Conservation (phyloP, 1,140 invertebrate species). For the Micrasema minimum region DNA sequence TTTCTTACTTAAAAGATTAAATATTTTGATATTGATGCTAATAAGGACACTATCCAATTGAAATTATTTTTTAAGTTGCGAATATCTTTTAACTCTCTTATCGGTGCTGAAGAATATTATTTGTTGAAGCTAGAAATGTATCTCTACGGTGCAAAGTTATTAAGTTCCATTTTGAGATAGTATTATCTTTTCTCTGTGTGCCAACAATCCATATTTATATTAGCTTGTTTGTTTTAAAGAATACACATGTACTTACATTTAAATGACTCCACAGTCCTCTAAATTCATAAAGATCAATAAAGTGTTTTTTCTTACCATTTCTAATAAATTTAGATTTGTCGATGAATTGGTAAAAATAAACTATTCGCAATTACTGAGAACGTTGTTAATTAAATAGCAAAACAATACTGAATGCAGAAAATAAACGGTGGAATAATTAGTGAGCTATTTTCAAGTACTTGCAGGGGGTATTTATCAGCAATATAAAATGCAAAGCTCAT, state of each 20-base stretch:
- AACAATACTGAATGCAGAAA: background rate
- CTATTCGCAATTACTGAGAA: background rate
- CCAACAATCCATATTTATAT: background rate
- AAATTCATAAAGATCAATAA: too few relatives aligned
- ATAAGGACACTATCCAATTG: background rate
- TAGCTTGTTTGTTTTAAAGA: background rate
- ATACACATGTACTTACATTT: too few relatives aligned
- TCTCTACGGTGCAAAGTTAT: background rate
- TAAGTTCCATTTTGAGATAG: background rate
- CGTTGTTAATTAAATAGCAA: background rate
- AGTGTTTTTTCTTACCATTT: background rate
- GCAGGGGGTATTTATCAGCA: background rate
- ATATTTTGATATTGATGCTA: background rate
- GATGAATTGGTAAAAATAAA: background rate
- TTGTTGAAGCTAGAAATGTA: conserved; percentile 1
- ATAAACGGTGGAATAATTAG: background rate
- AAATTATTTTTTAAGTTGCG: background rate
- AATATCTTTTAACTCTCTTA: background rate
- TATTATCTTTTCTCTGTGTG: background rate
- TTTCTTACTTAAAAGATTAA: background rate
- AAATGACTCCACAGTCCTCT: too few relatives aligned
- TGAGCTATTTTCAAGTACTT: background rate
- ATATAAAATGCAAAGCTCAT: background rate
- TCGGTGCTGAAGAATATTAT: background rate
- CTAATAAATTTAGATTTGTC: background rate